These are phyloP conservation scores for Noctua fimbriata DNA, from an alignment of 2,888 invertebrate species.

Conservation along the genomic window DNA sequence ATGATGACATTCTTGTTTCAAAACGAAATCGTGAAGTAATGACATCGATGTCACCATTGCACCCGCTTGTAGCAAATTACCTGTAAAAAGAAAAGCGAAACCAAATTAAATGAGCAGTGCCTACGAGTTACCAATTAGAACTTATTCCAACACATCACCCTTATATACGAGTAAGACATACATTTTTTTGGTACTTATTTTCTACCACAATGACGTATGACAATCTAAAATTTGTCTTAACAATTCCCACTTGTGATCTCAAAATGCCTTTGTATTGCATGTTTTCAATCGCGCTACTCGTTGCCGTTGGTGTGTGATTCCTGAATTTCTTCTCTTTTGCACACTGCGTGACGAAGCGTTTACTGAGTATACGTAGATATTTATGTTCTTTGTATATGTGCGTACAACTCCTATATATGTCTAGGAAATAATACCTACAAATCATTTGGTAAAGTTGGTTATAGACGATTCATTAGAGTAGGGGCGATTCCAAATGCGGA, in stretches of 20 bases:
- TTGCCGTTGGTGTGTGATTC: conserved; percentile 61
- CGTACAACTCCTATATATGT: not conserved
- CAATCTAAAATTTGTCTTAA: conserved; percentile 46
- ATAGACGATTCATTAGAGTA: not conserved
- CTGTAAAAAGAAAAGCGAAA: too few relatives aligned
- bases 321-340: conserved; percentile 56
- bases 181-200: not conserved
- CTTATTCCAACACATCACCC: not conserved
- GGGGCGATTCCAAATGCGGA: not conserved
- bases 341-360: conserved; percentile 32
- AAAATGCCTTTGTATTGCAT: conserved; percentile 50
- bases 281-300: conserved; percentile 60
- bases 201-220: conserved; percentile 3
- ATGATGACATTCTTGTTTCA: too few relatives aligned
- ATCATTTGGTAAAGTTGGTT: not conserved
- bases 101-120: not conserved
- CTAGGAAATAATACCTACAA: not conserved
- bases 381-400: not conserved
- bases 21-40: too few relatives aligned
- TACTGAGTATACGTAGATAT: conserved; percentile 20
- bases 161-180: not conserved
- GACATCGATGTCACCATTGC: too few relatives aligned
- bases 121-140: too few relatives aligned
- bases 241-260: conserved; percentile 46
- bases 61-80: too few relatives aligned